Evolutionary conservation across 2,797 vertebrate species (phyloP).

Genomic region (Aphelocoma californica): DNA sequence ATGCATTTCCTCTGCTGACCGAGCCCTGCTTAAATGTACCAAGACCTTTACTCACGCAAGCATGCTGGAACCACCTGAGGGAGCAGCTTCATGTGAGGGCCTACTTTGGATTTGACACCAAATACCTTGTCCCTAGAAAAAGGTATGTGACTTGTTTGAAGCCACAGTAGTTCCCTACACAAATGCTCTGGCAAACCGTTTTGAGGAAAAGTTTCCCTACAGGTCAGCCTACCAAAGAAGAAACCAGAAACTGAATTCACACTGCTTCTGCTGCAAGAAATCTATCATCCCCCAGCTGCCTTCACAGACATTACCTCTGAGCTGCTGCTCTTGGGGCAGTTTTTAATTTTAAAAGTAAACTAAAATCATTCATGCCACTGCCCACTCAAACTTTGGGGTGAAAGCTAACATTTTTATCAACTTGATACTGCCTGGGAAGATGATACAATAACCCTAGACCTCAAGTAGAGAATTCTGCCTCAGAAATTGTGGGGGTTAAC

Average conservation of each 20-base stretch:
- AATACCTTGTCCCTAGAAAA: background rate
- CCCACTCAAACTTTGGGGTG: background rate
- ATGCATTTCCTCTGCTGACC: background rate
- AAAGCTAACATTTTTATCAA: background rate
- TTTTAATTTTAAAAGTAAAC: background rate
- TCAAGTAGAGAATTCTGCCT: background rate
- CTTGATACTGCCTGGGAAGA: background rate
- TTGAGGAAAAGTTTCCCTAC: conserved; percentile 8
- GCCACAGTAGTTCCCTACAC: background rate
- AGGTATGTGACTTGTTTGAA: background rate
- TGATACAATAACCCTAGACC: background rate
- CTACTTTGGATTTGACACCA: background rate
- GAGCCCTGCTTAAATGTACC: background rate
- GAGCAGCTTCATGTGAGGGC: background rate
- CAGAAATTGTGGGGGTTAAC: background rate
- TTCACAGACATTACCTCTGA: background rate
- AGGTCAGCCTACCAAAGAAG: conserved; percentile 7
- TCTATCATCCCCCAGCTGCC: background rate
- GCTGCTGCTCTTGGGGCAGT: background rate
- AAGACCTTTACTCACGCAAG: background rate
- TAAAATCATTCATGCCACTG: accelerated
- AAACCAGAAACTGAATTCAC: background rate
- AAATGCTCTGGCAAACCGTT: background rate
- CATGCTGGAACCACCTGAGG: background rate
- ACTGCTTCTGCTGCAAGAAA: background rate